Conservation (phyloP, 2,888 invertebrate species). For the Sinhomidia bicolor region DNA sequence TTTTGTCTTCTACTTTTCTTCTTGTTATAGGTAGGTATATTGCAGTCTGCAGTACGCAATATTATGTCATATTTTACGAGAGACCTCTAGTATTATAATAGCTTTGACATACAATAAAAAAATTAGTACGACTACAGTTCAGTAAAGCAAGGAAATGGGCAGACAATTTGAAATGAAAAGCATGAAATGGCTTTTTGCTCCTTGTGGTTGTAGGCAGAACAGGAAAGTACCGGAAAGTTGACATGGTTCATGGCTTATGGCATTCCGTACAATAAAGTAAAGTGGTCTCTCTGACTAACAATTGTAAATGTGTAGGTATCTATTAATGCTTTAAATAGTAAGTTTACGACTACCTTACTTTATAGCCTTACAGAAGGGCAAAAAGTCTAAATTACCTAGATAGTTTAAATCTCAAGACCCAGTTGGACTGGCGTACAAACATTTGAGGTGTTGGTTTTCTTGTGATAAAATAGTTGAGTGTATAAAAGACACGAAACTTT, state of each 20-base stretch:
- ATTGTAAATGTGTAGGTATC: not conserved
- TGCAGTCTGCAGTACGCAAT: not conserved
- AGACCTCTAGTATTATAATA: not conserved
- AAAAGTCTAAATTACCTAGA: no score
- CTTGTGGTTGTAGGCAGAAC: not conserved
- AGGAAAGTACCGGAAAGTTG: not conserved
- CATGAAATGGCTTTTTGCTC: not conserved
- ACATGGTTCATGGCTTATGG: not conserved
- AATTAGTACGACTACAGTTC: not conserved
- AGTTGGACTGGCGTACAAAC: no score
- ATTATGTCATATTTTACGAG: not conserved
- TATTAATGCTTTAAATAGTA: not conserved
- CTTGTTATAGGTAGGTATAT: slow-evolving; percentile 88
- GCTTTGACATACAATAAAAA: not conserved
- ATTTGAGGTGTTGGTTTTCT: no score
- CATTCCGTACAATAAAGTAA: not conserved
- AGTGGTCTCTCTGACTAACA: not conserved
- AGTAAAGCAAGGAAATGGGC: no score
- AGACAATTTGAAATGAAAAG: not conserved
- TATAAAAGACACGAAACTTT: no score
- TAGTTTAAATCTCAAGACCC: no score
- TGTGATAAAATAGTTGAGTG: no score
- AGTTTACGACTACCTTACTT: no score
- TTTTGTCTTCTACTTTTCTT: slow-evolving; percentile 89
- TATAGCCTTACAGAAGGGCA: no score